Base-by-base conservation (phyloP, 2,113 vertebrate species). In the Dipodomys ordii region DNA sequence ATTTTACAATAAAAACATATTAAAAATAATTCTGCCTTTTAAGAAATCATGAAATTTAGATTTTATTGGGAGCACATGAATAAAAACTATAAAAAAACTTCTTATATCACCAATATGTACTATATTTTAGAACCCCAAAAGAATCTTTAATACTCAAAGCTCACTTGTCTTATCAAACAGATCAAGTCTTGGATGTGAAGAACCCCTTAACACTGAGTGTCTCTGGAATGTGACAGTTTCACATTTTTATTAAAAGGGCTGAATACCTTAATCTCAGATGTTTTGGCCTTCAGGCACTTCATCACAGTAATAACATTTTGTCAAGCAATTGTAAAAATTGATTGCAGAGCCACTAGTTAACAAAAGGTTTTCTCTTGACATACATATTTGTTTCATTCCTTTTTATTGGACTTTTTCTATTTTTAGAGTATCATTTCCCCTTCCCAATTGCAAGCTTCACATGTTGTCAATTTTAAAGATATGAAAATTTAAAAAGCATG, bases 31-130 rank as follows among this genome's bases (percentile, higher is more conserved):
- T 39, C 83, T 94, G 95, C 88, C 13, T 96, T 96, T 97, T 95
- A 89, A 97, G 87, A 96, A 95, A 89, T n/a, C 44, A 57, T 76
- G 78, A 68, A 84, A 94, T 96, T 97, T 91, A 96, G 57, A 79
- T 83, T 68, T 94, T 84, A 87, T 90, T 92, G 87, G 97, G 96
- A 94, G 92, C 0, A 20, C 82, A 77, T 95, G 64, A 90, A 76
- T 79, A 81, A 96, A 96, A 93, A 84, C 88, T 92, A 94, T 96
- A 96, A 95, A 97, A 39, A 96, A 95, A 69, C 67, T 96, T 95
- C 95, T 97, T 95, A 97, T 68, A 96, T 93, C 95, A 96, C 76
- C 96, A 93, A 79, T 32, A 67, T 73, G 90, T 94, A 95, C 96
- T 96, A 64, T 6, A 57, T 78, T 32, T 62, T 88, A 28, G 95